Percentiles rank a stretch among this genome's conserved stretches.
phyloP scores from a whole-genome alignment of 2,113 vertebrate species.

The Hylia prasina region DNA sequence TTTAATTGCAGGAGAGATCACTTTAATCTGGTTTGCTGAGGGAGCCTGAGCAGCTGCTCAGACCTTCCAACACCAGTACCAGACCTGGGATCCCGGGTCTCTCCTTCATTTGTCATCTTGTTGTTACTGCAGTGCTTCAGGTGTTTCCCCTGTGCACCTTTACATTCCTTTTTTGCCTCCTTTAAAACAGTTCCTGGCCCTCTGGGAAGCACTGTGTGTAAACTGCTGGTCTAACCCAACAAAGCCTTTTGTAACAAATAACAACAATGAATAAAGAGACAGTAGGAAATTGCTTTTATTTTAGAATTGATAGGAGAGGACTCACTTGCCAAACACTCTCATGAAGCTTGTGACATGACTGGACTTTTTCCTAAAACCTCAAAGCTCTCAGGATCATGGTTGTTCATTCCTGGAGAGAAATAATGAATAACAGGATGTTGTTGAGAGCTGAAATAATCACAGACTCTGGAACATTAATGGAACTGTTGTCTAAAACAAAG shows the following conservation, averaged over 20 bases:
- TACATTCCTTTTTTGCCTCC: background rate
- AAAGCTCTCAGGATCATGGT: background rate
- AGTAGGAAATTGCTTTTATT: background rate
- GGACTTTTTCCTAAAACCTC: background rate
- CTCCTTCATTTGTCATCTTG: background rate
- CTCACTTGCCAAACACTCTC: background rate
- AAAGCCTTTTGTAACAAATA: background rate
- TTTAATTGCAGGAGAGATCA: background rate
- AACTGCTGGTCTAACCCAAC: background rate
- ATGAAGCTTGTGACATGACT: background rate
- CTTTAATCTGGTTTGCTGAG: background rate
- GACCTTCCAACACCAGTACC: background rate
- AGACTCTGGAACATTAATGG: background rate
- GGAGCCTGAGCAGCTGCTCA: background rate
- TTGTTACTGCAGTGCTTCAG: background rate
- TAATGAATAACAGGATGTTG: background rate
- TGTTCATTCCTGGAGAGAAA: background rate
- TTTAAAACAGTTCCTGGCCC: background rate
- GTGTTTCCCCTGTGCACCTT: background rate
- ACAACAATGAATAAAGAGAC: background rate
- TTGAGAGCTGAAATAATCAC: slow-evolving; percentile 6
- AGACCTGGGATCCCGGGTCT: background rate
- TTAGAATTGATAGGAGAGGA: background rate
- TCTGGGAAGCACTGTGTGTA: background rate
- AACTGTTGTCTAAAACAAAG: slow-evolving; percentile 16